These are phyloP conservation scores for Aphis gossypii DNA, from an alignment of 1,140 invertebrate genomes.

Conservation along the genomic window DNA sequence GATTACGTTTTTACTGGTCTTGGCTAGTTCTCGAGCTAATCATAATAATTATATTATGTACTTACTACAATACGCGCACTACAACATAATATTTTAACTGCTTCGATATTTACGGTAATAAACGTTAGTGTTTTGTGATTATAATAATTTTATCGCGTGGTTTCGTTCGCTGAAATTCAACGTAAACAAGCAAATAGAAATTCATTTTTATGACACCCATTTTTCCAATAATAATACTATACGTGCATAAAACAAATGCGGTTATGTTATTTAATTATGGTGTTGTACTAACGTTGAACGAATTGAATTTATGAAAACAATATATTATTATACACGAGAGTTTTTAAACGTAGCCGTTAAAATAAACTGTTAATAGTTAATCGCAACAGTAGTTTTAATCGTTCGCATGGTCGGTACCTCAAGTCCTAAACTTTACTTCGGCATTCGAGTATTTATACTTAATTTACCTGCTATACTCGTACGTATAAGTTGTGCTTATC, in stretches of 20 bases:
- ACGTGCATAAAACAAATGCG: neutral
- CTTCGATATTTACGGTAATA: neutral
- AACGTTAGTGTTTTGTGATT: neutral
- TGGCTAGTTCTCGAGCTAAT: neutral
- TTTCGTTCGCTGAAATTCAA: neutral
- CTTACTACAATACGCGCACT: neutral
- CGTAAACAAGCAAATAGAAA: neutral
- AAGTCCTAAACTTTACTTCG: neutral
- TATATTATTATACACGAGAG: neutral
- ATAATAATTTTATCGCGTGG: neutral
- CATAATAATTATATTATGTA: neutral
- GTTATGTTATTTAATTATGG: neutral
- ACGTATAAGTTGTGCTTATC: too few relatives aligned
- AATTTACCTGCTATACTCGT: neutral
- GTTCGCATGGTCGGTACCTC: neutral
- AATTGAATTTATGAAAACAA: neutral
- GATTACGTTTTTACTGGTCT: neutral
- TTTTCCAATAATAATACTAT: neutral
- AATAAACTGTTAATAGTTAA: neutral
- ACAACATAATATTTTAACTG: constrained; percentile 7
- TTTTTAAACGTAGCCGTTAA: neutral
- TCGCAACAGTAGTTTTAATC: neutral
- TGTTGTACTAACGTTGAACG: neutral
- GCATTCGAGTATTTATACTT: neutral
- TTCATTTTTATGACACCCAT: neutral